phyloP scores from a whole-genome alignment of 2,113 vertebrate genomes.

The Coryphaenoides rupestris region DNA sequence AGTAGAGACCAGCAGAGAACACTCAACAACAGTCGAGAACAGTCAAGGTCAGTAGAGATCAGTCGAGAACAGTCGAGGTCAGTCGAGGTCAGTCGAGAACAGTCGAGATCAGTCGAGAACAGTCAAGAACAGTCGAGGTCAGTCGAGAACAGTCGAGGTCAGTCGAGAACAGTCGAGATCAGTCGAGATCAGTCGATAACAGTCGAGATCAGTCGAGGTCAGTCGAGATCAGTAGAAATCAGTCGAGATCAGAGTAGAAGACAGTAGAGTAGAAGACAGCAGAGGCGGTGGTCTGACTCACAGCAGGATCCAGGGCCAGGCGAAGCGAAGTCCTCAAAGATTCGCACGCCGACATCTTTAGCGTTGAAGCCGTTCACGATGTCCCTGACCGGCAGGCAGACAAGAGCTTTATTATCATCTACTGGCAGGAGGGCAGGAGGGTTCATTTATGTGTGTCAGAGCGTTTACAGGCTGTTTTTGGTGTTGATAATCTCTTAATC shows the following conservation, averaged over 20 bases:
- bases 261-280: conserved; percentile 23
- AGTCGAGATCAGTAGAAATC: no score
- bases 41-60: not conserved
- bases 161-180: no score
- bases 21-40: no score
- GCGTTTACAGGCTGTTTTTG: no score
- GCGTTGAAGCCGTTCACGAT: conserved; percentile 68
- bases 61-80: no score
- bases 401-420: not conserved
- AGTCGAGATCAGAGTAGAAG: not conserved
- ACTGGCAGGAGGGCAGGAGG: no score
- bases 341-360: conserved; percentile 73
- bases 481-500: no score
- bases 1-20: not conserved
- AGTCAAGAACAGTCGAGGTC: not conserved
- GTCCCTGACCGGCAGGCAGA: conserved; percentile 37
- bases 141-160: not conserved
- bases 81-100: not conserved
- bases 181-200: no score
- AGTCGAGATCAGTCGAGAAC: no score
- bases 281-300: conserved; percentile 64
- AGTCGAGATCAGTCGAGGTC: no score
- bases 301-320: conserved; percentile 90
- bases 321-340: conserved; percentile 87
- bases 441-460: no score